Evolutionary conservation across 2,113 vertebrate species (phyloP).

Genomic region (Semicossyphus pulcher): DNA sequence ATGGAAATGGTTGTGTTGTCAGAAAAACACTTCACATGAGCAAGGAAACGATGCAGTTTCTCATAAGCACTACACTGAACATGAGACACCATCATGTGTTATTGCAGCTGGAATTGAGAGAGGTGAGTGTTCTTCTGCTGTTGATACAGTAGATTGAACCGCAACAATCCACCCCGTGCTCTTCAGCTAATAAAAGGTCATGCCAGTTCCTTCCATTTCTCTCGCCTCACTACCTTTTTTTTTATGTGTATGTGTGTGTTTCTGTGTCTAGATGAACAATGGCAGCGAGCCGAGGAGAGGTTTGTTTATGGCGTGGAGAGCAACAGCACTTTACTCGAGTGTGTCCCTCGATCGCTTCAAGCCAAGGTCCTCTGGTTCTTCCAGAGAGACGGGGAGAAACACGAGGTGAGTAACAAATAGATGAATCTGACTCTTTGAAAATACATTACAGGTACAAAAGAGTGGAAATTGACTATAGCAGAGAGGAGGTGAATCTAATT

Average conservation of each 20-base stretch:
- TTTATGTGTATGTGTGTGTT: conserved; percentile 26
- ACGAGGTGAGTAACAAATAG: conserved; percentile 84
- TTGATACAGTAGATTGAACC: not conserved
- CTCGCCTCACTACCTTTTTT: conserved; percentile 21
- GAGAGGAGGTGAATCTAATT: too few species aligned
- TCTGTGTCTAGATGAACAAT: conserved; percentile 67
- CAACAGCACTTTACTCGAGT: conserved; percentile 95
- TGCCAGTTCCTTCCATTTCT: conserved; percentile 6
- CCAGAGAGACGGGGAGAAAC: conserved; percentile 85
- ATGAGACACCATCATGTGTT: not conserved
- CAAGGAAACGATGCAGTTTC: not conserved
- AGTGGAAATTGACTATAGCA: too few species aligned
- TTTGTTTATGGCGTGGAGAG: conserved; percentile 91
- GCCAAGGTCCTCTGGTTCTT: conserved; percentile 94
- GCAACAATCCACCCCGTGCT: conserved; percentile 12
- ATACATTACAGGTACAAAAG: not conserved
- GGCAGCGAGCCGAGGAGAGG: conserved; percentile 84
- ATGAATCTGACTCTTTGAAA: too few species aligned
- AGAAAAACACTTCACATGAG: too few species aligned
- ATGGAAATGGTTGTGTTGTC: not conserved
- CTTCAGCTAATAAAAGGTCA: conserved; percentile 43
- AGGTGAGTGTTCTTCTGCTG: conserved; percentile 3
- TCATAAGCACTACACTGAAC: not conserved
- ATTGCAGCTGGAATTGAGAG: not conserved
- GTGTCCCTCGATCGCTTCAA: conserved; percentile 91